A percentile compares a stretch with the other conserved stretches of the same genome.
phyloP scores from a whole-genome alignment of 1,140 invertebrate species.

The Drosophila varians region DNA sequence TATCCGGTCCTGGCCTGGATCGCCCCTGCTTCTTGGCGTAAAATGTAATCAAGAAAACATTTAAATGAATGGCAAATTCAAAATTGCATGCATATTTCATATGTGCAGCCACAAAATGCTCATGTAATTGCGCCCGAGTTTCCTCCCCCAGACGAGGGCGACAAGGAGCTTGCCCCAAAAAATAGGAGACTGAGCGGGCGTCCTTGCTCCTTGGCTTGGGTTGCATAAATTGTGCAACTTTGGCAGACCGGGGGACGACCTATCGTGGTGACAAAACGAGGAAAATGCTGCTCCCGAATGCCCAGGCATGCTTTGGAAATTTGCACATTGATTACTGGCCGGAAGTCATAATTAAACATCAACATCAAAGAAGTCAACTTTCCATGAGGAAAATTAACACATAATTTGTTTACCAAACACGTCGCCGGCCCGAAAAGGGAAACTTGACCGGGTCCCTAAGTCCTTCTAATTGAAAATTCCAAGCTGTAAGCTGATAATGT shows the following conservation, averaged over 20 bases:
- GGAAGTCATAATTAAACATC: conserved; percentile 80
- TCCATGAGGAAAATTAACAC: conserved; percentile 70
- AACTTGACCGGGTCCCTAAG: conserved; percentile 61
- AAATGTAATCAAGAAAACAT: conserved; percentile 81
- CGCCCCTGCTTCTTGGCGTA: conserved; percentile 44
- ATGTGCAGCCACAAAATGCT: conserved; percentile 79
- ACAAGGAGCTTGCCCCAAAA: conserved; percentile 8
- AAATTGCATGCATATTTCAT: conserved; percentile 82
- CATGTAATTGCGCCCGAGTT: conserved; percentile 76
- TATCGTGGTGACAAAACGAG: conserved; percentile 35
- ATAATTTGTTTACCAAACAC: conserved; percentile 81
- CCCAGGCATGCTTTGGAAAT: conserved; percentile 52
- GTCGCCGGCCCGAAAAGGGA: conserved; percentile 27
- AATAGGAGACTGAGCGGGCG: not conserved
- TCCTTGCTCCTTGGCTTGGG: conserved; percentile 1
- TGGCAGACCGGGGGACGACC: no score
- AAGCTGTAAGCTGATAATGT: conserved; percentile 67
- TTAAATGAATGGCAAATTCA: conserved; percentile 81
- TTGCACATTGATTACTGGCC: conserved; percentile 79
- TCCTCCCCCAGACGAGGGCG: conserved; percentile 26
- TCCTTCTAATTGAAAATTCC: conserved; percentile 78
- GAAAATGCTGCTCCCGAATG: conserved; percentile 59
- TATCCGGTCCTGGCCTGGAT: conserved; percentile 10
- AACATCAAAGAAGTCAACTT: conserved; percentile 52
- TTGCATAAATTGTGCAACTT: conserved; percentile 77